Conservation (phyloP, 2,888 invertebrate genomes). For the Drosophila stalkeri region DNA sequence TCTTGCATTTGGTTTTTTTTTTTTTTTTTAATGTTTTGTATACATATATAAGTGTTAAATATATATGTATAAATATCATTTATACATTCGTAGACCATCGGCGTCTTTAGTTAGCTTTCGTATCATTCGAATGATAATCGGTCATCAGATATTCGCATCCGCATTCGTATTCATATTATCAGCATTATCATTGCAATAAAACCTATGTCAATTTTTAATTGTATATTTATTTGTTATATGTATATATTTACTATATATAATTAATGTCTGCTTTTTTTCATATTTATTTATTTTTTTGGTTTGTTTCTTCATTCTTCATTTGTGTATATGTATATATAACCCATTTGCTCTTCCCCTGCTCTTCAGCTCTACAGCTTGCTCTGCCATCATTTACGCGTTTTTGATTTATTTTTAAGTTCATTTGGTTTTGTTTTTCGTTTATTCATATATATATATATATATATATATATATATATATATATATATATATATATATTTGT, state of each 20-base stretch:
- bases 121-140: constrained; percentile 38
- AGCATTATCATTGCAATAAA: constrained; percentile 73
- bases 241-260: constrained; percentile 68
- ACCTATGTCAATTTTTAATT: constrained; percentile 72
- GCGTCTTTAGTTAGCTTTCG: constrained; percentile 47
- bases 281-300: constrained; percentile 26
- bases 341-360: constrained; percentile 37
- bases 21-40: constrained; percentile 39
- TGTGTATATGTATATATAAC: constrained; percentile 68
- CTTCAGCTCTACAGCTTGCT: constrained; percentile 19
- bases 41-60: constrained; percentile 42
- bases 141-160: constrained; percentile 50
- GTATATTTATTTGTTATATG: constrained; percentile 76
- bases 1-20: constrained; percentile 17
- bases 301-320: constrained; percentile 38
- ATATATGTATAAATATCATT: constrained; percentile 44
- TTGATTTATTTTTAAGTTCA: constrained; percentile 45
- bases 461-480: constrained; percentile 38
- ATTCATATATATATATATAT: constrained; percentile 40
- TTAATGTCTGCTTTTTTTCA: constrained; percentile 45
- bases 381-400: constrained; percentile 46
- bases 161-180: constrained; percentile 52
- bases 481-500: constrained; percentile 34
- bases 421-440: constrained; percentile 10
- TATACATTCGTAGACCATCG: constrained; percentile 47